phyloP scores from a whole-genome alignment of 2,113 vertebrate species.

The Desmodus rotundus region DNA sequence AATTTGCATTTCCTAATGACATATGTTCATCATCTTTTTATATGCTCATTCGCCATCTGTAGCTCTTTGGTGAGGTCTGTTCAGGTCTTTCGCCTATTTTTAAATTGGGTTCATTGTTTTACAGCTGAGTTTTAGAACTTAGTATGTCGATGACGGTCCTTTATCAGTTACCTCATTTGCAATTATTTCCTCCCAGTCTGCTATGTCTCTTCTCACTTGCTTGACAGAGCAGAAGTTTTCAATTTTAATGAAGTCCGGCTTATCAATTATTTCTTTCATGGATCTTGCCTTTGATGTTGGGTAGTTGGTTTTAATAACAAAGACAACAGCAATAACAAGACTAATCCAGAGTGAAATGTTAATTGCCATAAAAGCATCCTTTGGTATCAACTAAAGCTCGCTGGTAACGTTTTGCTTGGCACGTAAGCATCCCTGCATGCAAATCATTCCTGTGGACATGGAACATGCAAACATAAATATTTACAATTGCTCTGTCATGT shows the following conservation, averaged over 20 bases:
- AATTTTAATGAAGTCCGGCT: background rate
- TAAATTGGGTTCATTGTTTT: too few species aligned
- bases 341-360: constrained; percentile 18
- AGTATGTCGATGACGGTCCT: too few species aligned
- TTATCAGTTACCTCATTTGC: too few species aligned
- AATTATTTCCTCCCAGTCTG: too few species aligned
- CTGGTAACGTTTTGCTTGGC: constrained; percentile 32
- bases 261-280: constrained; percentile 37
- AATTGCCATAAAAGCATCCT: constrained; percentile 11
- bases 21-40: background rate
- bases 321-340: constrained; percentile 35
- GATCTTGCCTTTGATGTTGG: background rate
- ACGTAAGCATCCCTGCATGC: constrained; percentile 38
- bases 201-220: too few species aligned
- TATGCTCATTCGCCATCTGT: background rate
- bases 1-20: background rate
- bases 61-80: too few species aligned
- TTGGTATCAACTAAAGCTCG: background rate
- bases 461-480: constrained; percentile 56
- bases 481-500: constrained; percentile 45
- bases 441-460: constrained; percentile 51
- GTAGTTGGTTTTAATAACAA: constrained; percentile 28
- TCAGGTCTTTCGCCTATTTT: too few species aligned
- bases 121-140: too few species aligned
- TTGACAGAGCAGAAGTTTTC: too few species aligned